Evolutionary conservation across 2,797 vertebrate species (phyloP).

Genomic region (Oreochromis grahami): DNA sequence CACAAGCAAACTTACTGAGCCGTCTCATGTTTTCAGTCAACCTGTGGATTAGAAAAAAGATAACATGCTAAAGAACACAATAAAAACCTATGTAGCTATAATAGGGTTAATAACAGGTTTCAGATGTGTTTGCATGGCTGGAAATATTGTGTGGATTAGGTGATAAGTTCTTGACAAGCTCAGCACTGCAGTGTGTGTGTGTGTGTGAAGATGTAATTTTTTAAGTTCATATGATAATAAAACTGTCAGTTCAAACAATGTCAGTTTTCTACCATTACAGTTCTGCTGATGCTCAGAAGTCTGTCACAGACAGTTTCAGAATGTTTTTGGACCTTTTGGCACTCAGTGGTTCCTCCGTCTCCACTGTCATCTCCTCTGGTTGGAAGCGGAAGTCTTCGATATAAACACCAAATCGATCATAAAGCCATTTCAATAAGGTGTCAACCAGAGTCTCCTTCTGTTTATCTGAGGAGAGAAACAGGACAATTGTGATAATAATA

Average conservation of each 20-base stretch:
- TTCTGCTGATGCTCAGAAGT: neutral
- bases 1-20: constrained; percentile 83
- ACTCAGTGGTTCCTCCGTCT: constrained; percentile 91
- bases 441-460: constrained; percentile 76
- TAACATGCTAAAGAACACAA: neutral
- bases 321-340: constrained; percentile 83
- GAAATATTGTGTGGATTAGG: neutral
- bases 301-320: neutral
- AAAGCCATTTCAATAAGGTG: constrained; percentile 80
- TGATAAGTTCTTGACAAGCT: neutral
- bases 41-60: constrained; percentile 66
- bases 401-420: constrained; percentile 89
- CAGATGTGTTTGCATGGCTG: neutral
- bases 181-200: neutral
- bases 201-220: neutral
- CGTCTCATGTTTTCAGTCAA: constrained; percentile 96
- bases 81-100: neutral
- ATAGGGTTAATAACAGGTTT: neutral
- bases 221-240: neutral
- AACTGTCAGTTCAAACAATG: neutral
- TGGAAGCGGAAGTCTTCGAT: constrained; percentile 97
- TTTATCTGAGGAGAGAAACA: constrained; percentile 72
- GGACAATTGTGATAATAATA: neutral
- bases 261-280: neutral
- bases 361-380: constrained; percentile 90